phyloP scores from a whole-genome alignment of 2,888 invertebrate species.

The Caenorhabditis angaria region DNA sequence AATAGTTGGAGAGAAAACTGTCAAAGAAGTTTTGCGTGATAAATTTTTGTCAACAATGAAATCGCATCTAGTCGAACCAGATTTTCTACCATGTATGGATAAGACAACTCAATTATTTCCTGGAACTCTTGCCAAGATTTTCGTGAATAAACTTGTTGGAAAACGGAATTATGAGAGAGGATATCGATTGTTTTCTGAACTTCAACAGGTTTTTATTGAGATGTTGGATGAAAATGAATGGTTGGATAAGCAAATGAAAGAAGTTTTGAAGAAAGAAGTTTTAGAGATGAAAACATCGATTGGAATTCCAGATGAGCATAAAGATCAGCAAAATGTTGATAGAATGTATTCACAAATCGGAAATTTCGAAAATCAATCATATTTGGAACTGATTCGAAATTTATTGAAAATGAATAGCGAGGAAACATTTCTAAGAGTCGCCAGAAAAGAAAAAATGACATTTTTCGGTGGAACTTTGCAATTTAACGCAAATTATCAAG shows the following conservation, averaged over 20 bases:
- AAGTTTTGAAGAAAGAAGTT: not conserved
- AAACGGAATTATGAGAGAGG: not conserved
- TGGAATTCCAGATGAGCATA: not conserved
- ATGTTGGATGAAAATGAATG: not conserved
- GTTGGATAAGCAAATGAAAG: not conserved
- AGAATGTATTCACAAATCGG: not conserved
- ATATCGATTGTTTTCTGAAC: not conserved
- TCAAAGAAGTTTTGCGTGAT: too few relatives aligned
- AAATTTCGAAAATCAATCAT: not conserved
- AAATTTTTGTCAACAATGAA: too few relatives aligned
- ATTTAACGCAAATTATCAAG: not conserved
- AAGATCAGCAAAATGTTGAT: not conserved
- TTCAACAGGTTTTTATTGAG: not conserved
- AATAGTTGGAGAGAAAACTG: too few relatives aligned
- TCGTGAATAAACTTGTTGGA: not conserved
- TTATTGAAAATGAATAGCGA: not conserved
- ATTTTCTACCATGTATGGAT: too few relatives aligned
- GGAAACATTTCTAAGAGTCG: constrained; percentile 1
- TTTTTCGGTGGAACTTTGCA: not conserved
- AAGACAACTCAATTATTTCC: not conserved
- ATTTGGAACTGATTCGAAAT: constrained; percentile 3
- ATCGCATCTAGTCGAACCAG: too few relatives aligned
- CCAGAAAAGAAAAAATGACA: not conserved
- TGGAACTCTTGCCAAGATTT: not conserved
- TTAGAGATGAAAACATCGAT: not conserved